A percentile compares a stretch with the other conserved stretches of the same genome.
Conservation (phyloP, 2,888 invertebrate genomes). For the Leptopilina syphax region DNA sequence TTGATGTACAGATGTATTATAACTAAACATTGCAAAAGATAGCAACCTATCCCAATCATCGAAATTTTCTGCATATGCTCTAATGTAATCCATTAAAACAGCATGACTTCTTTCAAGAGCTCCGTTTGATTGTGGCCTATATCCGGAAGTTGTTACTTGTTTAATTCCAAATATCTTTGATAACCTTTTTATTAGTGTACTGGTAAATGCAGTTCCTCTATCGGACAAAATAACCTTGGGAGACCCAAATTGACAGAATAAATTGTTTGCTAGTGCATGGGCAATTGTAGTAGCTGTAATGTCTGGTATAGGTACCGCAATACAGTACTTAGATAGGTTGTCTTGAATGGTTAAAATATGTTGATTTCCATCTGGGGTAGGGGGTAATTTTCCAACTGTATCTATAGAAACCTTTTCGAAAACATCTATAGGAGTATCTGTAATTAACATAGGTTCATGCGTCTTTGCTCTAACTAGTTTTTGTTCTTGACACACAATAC, state of each 20-base stretch:
- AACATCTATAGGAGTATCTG: too few species aligned
- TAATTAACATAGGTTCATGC: too few species aligned
- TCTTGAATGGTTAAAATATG: too few species aligned
- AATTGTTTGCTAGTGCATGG: too few species aligned
- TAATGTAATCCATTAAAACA: not conserved
- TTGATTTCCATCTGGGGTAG: too few species aligned
- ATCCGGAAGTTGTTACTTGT: conserved; percentile 17
- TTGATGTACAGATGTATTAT: not conserved
- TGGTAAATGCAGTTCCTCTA: not conserved
- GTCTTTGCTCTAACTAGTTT: too few species aligned
- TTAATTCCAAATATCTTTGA: conserved; percentile 6
- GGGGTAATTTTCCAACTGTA: too few species aligned
- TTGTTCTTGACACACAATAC: too few species aligned
- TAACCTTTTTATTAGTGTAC: not conserved
- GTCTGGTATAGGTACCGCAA: too few species aligned
- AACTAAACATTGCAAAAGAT: not conserved
- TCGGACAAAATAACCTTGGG: conserved; percentile 12
- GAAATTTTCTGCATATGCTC: not conserved
- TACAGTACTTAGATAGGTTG: too few species aligned
- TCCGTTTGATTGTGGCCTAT: not conserved
- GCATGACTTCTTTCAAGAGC: conserved; percentile 7
- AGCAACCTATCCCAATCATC: conserved; percentile 25
- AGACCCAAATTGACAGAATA: not conserved
- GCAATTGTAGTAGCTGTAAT: too few species aligned
- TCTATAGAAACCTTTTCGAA: too few species aligned